These are phyloP conservation scores for Spisula subtruncata DNA, from an alignment of 2,888 invertebrate species.

Conservation along the genomic window DNA sequence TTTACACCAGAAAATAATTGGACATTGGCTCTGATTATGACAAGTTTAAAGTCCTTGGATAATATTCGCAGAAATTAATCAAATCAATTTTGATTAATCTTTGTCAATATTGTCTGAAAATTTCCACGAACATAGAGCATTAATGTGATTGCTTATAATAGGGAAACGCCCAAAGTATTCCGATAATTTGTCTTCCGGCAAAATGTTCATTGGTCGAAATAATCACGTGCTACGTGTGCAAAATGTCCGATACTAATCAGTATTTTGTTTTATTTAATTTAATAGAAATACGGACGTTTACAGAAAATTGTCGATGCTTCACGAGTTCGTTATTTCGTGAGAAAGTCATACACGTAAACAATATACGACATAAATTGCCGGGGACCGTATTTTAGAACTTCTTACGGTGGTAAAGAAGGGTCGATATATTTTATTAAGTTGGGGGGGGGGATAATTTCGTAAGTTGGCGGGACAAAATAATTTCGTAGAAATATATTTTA, in stretches of 20 bases:
- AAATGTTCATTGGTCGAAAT: neutral
- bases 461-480: no score
- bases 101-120: constrained; percentile 26
- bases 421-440: no score
- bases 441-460: no score
- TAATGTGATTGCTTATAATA: constrained; percentile 45
- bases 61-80: constrained; percentile 50
- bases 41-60: constrained; percentile 44
- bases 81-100: constrained; percentile 47
- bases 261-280: neutral
- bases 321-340: no score
- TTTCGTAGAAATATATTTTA: no score
- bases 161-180: constrained; percentile 37
- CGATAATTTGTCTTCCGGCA: constrained; percentile 29
- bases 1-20: constrained; percentile 21
- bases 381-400: no score
- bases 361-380: no score
- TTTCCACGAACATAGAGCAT: neutral
- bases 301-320: no score
- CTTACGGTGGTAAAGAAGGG: no score
- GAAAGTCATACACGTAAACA: no score
- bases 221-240: neutral
- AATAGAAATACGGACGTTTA: no score
- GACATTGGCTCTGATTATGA: constrained; percentile 41
- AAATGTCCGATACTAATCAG: neutral